A percentile compares a stretch with the other conserved stretches of the same genome.
Evolutionary conservation across 2,888 invertebrate species (phyloP).

Genomic region (Epistrophe grossulariae): DNA sequence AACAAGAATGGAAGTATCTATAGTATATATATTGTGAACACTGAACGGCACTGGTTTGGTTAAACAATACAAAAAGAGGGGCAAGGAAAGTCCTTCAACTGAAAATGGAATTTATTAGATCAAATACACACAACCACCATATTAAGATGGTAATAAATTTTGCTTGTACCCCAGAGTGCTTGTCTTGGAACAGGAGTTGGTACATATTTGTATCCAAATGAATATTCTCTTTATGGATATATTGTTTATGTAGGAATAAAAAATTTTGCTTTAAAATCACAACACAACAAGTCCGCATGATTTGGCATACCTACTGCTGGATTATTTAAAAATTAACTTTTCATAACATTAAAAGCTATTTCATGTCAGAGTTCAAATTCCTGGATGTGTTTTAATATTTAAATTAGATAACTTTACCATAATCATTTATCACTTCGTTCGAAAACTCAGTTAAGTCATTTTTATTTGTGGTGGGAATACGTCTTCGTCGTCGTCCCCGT

Average conservation of each 20-base stretch:
- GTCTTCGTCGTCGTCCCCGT: too few relatives aligned
- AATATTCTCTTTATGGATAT: conserved; percentile 19
- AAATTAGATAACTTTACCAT: conserved; percentile 42
- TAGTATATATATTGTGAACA: too few relatives aligned
- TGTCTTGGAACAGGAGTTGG: conserved; percentile 23
- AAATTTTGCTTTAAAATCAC: conserved; percentile 17
- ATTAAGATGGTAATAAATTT: conserved; percentile 58
- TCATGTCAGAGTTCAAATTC: conserved; percentile 39
- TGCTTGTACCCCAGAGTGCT: conserved; percentile 36
- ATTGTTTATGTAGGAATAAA: conserved; percentile 19
- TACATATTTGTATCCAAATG: conserved; percentile 24
- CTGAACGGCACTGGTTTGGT: background rate
- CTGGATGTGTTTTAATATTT: conserved; percentile 33
- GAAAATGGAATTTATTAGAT: conserved; percentile 59
- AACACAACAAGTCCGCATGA: too few relatives aligned
- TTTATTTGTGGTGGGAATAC: background rate
- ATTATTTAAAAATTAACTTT: conserved; percentile 42
- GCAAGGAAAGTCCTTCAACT: conserved; percentile 30
- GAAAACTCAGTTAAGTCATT: conserved; percentile 7
- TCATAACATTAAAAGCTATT: conserved; percentile 65
- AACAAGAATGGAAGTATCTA: background rate
- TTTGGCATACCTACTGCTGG: too few relatives aligned
- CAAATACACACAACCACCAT: conserved; percentile 39
- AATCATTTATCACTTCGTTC: conserved; percentile 32
- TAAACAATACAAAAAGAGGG: conserved; percentile 3